These are phyloP conservation scores for Saccostrea glomerata DNA, from an alignment of 1,140 invertebrate species.

Conservation along the genomic window DNA sequence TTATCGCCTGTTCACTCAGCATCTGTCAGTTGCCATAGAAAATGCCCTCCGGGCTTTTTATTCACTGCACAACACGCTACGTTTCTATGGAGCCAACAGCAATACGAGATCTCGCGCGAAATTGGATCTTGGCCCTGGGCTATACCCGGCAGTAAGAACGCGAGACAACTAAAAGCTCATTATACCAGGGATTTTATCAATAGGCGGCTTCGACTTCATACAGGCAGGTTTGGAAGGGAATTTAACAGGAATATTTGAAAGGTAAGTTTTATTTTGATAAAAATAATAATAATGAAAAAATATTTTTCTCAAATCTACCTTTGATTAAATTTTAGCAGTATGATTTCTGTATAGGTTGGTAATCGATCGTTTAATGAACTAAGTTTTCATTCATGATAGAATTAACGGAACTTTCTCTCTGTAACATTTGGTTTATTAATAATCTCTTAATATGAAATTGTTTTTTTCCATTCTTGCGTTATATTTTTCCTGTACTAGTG, in stretches of 20 bases:
- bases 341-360: neutral
- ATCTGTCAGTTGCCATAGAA: slow-evolving; percentile 32
- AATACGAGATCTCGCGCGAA: slow-evolving; percentile 55
- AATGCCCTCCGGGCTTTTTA: slow-evolving; percentile 18
- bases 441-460: neutral
- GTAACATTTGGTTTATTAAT: neutral
- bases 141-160: slow-evolving; percentile 59
- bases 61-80: slow-evolving; percentile 41
- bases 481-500: neutral
- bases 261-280: neutral
- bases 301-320: neutral
- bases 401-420: neutral
- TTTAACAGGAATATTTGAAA: slow-evolving; percentile 20
- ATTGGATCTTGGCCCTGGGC: slow-evolving; percentile 54
- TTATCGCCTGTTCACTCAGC: slow-evolving; percentile 7
- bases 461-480: neutral
- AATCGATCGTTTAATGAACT: slow-evolving; percentile 1
- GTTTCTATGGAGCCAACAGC: slow-evolving; percentile 56
- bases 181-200: slow-evolving; percentile 24
- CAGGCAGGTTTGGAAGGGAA: slow-evolving; percentile 17
- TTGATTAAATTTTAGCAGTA: neutral
- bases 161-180: slow-evolving; percentile 45
- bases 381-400: neutral
- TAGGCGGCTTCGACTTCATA: slow-evolving; percentile 37
- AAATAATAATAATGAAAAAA: neutral